Evolutionary conservation across 2,888 invertebrate genomes (phyloP), one percentile per base, ranked within the genome.

Genomic region (Ligdia adustata): DNA sequence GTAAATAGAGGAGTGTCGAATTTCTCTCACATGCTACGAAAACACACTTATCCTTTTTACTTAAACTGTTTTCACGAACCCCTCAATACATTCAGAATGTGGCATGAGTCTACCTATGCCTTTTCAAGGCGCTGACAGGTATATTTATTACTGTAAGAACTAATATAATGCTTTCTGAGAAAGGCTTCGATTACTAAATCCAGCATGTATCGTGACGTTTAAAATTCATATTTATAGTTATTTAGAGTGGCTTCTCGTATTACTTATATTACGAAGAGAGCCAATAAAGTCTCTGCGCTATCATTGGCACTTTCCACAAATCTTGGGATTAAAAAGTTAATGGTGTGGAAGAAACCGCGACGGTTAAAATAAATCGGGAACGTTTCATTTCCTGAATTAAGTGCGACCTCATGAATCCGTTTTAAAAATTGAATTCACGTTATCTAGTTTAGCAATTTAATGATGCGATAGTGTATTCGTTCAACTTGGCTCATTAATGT

Each of bases 1-100:
- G 82, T 83, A 86, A 85, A 86, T 84, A 86, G 81, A 76, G 69
- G 78, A 82, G 78, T 84, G 82, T 83, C 79, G 82, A 83, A 81
- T 83, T 85, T 81, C 81, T 82, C 81, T 77, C 80, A 84, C 79
- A 79, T 78, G 73, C 72, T 79, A 73, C 79, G 81, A 84, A 86
- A 85, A 86, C 81, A 85, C 82, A 84, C 80, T 82, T 83, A 84
- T 83, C 85, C 83, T 80, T 86, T 85, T 75, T 79, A 79, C 78
- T 80, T 83, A 79, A 82, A 82, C 83, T 81, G 81, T 82, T 84
- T 81, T 82, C 80, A 77, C 75, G 76, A 76, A 75, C 71, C 69
- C 70, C 67, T 72, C 77, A 74, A 79, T 79, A 79, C 75, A 73
- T 72, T 72, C 74, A 71, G 75, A 80, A 78, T 77, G 75, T 78